Evolutionary conservation across 2,113 vertebrate species (phyloP).

Genomic region (Gopherus evgoodei): DNA sequence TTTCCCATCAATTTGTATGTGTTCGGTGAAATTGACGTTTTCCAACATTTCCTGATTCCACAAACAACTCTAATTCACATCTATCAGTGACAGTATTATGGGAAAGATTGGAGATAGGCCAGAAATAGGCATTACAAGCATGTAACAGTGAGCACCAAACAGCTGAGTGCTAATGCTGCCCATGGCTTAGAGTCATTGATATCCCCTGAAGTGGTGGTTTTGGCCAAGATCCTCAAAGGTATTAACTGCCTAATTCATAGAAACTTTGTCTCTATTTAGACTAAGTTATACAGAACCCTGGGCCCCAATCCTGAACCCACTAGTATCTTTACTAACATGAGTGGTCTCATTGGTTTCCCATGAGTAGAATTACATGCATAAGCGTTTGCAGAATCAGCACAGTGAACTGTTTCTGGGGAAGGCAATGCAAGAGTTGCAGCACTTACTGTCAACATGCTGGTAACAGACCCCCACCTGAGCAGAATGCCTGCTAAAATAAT

Average conservation of each 20-base stretch:
- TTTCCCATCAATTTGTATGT: no score
- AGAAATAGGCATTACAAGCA: rapidly evolving
- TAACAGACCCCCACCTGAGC: background rate
- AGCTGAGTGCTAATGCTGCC: rapidly evolving
- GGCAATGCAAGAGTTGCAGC: background rate
- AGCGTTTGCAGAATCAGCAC: background rate
- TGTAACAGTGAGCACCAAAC: background rate
- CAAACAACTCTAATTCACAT: no score
- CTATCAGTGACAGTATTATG: background rate
- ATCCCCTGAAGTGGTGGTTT: no score
- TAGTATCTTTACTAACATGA: background rate
- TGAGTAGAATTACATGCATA: background rate
- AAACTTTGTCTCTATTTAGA: background rate
- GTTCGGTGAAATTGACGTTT: no score
- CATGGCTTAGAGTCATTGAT: background rate
- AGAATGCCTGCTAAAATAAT: background rate
- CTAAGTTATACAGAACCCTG: rapidly evolving
- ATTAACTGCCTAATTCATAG: no score
- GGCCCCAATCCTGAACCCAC: background rate
- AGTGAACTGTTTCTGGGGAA: background rate
- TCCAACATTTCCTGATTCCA: no score
- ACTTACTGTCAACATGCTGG: background rate
- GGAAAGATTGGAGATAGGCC: background rate
- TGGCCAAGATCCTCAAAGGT: no score
- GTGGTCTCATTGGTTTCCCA: background rate